A percentile compares a stretch with the other conserved stretches of the same genome.
phyloP scores from a whole-genome alignment of 2,797 vertebrate genomes.

The Gymnocypris eckloni region DNA sequence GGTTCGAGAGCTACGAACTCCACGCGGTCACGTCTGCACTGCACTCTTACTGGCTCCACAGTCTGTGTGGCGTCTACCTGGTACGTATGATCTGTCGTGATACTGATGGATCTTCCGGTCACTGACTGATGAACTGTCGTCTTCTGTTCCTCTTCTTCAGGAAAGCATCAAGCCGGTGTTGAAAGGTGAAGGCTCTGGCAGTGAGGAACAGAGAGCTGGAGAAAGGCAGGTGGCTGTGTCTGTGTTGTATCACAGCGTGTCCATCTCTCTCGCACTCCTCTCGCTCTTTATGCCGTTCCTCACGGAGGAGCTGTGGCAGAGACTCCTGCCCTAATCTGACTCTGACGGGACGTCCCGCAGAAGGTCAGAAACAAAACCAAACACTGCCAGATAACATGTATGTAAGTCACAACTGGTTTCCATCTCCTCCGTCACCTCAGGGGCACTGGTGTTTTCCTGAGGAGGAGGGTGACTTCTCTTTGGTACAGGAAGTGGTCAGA shows the following conservation, averaged over 20 bases:
- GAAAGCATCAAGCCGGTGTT: slow-evolving; percentile 84
- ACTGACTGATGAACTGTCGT: neutral
- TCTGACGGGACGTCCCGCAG: slow-evolving; percentile 61
- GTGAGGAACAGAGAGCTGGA: slow-evolving; percentile 8
- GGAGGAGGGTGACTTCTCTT: slow-evolving; percentile 79
- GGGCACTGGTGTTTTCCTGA: slow-evolving; percentile 81
- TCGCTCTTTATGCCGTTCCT: slow-evolving; percentile 91
- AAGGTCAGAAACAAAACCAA: slow-evolving; percentile 67
- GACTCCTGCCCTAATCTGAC: slow-evolving; percentile 73
- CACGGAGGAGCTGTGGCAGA: slow-evolving; percentile 92
- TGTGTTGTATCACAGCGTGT: slow-evolving; percentile 82
- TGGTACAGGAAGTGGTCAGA: slow-evolving; percentile 80
- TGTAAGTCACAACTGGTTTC: neutral
- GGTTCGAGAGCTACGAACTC: slow-evolving; percentile 76
- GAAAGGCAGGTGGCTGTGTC: slow-evolving; percentile 58
- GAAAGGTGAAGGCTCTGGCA: slow-evolving; percentile 30
- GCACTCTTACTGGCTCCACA: slow-evolving; percentile 82
- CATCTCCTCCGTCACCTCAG: slow-evolving; percentile 69
- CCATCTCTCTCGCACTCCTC: slow-evolving; percentile 81
- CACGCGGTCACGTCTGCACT: slow-evolving; percentile 74
- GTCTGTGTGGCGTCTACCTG: slow-evolving; percentile 85
- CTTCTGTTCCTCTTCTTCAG: slow-evolving; percentile 64
- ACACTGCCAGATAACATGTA: neutral
- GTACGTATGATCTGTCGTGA: slow-evolving; percentile 70
- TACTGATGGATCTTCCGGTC: neutral